Evolutionary conservation across 2,888 invertebrate species (phyloP).

Genomic region (Microctonus aethiopoides): DNA sequence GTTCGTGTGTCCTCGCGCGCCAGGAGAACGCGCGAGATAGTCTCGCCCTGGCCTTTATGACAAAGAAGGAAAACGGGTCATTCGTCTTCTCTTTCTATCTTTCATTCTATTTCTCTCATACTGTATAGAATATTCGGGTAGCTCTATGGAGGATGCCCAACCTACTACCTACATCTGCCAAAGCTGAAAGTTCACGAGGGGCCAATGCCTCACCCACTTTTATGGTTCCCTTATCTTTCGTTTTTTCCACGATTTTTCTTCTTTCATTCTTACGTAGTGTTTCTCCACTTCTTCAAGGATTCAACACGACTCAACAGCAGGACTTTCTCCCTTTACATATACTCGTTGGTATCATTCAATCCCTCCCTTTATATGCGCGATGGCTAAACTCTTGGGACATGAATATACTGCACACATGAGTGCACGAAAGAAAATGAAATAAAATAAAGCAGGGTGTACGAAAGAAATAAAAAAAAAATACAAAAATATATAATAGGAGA

Average conservation of each 20-base stretch:
- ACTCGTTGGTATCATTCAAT: background rate
- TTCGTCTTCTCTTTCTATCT: conserved; percentile 16
- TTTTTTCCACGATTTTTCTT: background rate
- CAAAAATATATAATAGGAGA: background rate
- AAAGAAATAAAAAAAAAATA: background rate
- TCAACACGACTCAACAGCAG: background rate
- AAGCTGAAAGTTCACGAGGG: conserved; percentile 61
- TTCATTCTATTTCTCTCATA: conserved; percentile 31
- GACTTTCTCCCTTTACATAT: background rate
- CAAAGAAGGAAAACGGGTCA: conserved; percentile 61
- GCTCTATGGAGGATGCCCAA: conserved; percentile 25
- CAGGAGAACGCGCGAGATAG: conserved; percentile 35
- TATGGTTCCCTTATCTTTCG: conserved; percentile 38
- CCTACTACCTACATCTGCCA: conserved; percentile 54
- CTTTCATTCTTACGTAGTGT: background rate
- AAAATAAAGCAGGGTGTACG: background rate
- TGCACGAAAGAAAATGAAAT: background rate
- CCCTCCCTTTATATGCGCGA: background rate
- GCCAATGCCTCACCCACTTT: conserved; percentile 63
- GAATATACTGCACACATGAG: background rate
- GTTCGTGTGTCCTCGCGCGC: conserved; percentile 44
- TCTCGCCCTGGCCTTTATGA: conserved; percentile 31
- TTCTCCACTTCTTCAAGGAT: background rate
- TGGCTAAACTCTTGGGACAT: background rate
- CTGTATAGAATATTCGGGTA: conserved; percentile 43